Base-by-base conservation (phyloP, 2,113 vertebrate genomes). In the Xiphorhynchus elegans region DNA sequence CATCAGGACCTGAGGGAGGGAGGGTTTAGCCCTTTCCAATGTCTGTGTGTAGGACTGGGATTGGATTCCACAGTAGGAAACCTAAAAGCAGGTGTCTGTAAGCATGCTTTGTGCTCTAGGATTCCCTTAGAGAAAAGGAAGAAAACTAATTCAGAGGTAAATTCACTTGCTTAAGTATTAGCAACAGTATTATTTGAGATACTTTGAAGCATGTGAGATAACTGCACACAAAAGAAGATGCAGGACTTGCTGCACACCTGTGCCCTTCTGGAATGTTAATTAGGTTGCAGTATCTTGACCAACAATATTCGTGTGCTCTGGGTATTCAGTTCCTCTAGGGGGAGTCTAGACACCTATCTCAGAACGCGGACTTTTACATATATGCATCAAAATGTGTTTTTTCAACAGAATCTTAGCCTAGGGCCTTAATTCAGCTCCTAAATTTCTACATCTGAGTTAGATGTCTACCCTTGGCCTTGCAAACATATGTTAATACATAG, bases 341-440 rank as follows among this genome's bases (percentile, higher is more conserved):
- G 37, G 21, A 84, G 13, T 7, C 33, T 31, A 52, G 49, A 44
- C 21, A 49, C 4, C 8, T 47, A 1, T 60, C 20, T 63, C 60
- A 88, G 18, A 12, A n/a, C 0, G 2, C 5, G 17, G 7, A n/a
- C 3, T 55, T 14, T 31, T 35, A 55, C 12, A 10, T 5, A 40
- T 0, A 0, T 10, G 60, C 11, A 37, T 40, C 6, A 69, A 77
- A 84, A 73, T 4, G 3, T 33, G 17, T 11, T 21, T 81, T 78
- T 91, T 74, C 31, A 56, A 18, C 17, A 29, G 35, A 59, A 33
- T 66, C 20, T 73, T 50, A 49, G 23, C 9, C 40, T 44, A 9
- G 0, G 1, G 4, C 8, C 15, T 76, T 68, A 69, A 42, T 70
- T 80, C 14, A 76, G 35, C 55, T 66, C 31, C 64, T 58, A 33